Percentiles rank a stretch among this genome's conserved stretches.
Evolutionary conservation across 2,797 vertebrate species (phyloP).

Genomic region (Hypotaenidia okinawae): DNA sequence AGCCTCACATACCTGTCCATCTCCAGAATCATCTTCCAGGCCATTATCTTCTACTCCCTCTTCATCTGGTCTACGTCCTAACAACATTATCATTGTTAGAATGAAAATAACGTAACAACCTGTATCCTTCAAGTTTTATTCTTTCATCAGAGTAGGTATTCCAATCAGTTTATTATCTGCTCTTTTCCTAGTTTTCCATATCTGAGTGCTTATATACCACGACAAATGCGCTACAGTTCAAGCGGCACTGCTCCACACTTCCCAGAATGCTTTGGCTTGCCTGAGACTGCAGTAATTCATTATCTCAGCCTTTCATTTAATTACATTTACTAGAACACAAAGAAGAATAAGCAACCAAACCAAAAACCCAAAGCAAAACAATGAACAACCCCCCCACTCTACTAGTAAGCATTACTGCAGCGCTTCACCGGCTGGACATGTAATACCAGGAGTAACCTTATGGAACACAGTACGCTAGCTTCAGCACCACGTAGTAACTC

Average conservation of each 20-base stretch:
- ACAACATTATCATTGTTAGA: neutral
- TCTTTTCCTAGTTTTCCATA: neutral
- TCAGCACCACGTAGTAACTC: neutral
- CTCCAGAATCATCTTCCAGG: constrained; percentile 88
- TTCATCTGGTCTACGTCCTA: constrained; percentile 85
- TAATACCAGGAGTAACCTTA: neutral
- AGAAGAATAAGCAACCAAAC: neutral
- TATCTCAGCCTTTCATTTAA: neutral
- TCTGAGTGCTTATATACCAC: neutral
- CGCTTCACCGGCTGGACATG: neutral
- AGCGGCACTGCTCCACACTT: neutral
- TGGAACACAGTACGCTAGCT: neutral
- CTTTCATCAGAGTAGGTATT: neutral
- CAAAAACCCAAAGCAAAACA: neutral
- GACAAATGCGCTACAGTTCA: neutral
- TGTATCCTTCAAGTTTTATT: neutral
- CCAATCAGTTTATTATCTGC: neutral
- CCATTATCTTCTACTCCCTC: constrained; percentile 87
- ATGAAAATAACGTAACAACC: neutral
- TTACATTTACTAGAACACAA: neutral
- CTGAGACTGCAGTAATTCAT: neutral
- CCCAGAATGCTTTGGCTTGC: neutral
- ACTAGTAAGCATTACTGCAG: neutral
- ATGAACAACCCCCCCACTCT: rapidly evolving
- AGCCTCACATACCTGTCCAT: constrained; percentile 83